Percentiles rank a stretch among this genome's conserved stretches.
These are phyloP conservation scores for Epinephelus awoara DNA, from an alignment of 2,797 vertebrate species.

Conservation along the genomic window DNA sequence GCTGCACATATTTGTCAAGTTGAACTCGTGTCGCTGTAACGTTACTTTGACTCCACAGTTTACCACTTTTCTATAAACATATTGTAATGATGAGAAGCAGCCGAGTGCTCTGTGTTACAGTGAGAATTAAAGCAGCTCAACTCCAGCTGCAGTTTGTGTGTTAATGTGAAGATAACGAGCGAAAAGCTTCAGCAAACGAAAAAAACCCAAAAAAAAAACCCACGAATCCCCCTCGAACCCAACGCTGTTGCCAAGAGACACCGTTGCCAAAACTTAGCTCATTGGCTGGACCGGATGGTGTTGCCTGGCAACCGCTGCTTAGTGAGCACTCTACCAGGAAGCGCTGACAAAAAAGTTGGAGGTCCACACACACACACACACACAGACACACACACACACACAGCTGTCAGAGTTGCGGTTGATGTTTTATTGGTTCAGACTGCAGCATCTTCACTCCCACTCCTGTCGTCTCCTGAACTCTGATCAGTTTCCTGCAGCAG, in stretches of 20 bases:
- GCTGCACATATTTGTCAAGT: background rate
- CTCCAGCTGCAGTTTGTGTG: background rate
- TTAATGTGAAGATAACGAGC: conserved; percentile 4
- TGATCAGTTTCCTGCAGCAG: background rate
- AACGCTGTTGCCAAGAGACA: conserved; percentile 10
- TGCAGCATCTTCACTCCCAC: conserved; percentile 10
- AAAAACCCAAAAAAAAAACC: too few relatives aligned
- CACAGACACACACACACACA: background rate
- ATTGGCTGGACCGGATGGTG: conserved; percentile 27
- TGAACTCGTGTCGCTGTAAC: background rate
- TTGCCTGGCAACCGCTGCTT: conserved; percentile 47
- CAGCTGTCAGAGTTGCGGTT: conserved; percentile 19
- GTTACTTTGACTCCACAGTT: background rate
- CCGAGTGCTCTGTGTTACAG: too few relatives aligned
- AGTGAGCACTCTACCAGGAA: conserved; percentile 16
- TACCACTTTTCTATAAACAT: background rate
- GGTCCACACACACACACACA: background rate
- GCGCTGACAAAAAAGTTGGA: conserved; percentile 9
- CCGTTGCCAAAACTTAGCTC: conserved; percentile 18
- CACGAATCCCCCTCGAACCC: conserved; percentile 7
- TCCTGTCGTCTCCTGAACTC: conserved; percentile 20
- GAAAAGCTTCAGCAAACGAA: background rate
- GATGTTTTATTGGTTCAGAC: conserved; percentile 8
- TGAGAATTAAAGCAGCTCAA: background rate
- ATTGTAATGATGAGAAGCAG: background rate